Conservation (phyloP, 1,140 invertebrate genomes). For the Aphelinus certus region DNA sequence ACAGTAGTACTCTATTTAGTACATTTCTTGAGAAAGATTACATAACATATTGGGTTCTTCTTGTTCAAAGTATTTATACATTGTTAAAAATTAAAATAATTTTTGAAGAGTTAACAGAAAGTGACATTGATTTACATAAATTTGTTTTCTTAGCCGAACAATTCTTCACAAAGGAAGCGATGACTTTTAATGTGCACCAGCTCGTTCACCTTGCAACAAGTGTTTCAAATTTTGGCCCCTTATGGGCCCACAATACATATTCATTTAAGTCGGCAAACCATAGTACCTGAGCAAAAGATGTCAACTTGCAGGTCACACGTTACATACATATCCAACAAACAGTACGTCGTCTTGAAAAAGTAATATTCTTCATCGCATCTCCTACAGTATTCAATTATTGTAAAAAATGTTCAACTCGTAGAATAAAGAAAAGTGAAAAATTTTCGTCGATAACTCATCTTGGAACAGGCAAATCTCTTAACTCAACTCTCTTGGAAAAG, state of each 20-base stretch:
- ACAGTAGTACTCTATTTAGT: slow-evolving; percentile 26
- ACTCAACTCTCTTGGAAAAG: not conserved
- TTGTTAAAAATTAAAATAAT: slow-evolving; percentile 24
- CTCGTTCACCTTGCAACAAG: slow-evolving; percentile 25
- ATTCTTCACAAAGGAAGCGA: slow-evolving; percentile 29
- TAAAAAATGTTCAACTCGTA: not conserved
- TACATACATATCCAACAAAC: not conserved
- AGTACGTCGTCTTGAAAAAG: too few relatives aligned
- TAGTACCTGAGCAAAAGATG: not conserved
- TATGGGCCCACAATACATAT: slow-evolving; percentile 37
- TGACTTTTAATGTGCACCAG: slow-evolving; percentile 41
- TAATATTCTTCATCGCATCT: not conserved
- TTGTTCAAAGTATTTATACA: slow-evolving; percentile 23
- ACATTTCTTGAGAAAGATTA: slow-evolving; percentile 17
- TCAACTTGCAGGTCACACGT: not conserved
- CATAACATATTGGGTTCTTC: slow-evolving; percentile 23
- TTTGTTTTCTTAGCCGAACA: slow-evolving; percentile 37
- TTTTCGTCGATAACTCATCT: not conserved
- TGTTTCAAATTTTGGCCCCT: slow-evolving; percentile 36
- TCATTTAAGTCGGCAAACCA: slow-evolving; percentile 29
- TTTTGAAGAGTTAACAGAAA: slow-evolving; percentile 20
- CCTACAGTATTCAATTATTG: not conserved
- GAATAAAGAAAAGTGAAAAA: not conserved
- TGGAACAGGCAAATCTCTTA: not conserved
- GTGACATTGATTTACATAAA: slow-evolving; percentile 30